Conservation (phyloP, 2,888 invertebrate genomes). For the Cryptosula pallasiana region DNA sequence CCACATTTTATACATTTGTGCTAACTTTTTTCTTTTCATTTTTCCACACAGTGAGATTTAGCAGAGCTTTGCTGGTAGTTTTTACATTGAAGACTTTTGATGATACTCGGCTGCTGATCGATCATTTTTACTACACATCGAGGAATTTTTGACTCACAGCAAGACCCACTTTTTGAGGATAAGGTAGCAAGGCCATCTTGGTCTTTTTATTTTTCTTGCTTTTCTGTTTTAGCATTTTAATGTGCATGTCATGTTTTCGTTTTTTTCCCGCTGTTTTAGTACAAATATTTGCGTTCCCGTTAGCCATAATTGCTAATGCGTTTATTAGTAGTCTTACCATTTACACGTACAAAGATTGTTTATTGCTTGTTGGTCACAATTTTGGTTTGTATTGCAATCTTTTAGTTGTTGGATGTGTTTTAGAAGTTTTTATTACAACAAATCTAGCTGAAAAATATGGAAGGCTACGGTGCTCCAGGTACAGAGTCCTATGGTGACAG, state of each 20-base stretch:
- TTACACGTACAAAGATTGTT: too few relatives aligned
- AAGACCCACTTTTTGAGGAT: not conserved
- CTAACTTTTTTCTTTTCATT: slow-evolving; percentile 18
- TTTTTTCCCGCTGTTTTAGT: too few relatives aligned
- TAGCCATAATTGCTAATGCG: too few relatives aligned
- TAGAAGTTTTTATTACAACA: too few relatives aligned
- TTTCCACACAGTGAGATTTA: not conserved
- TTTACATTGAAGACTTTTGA: slow-evolving; percentile 21
- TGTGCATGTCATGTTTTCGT: not conserved
- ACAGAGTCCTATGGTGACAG: slow-evolving; percentile 12
- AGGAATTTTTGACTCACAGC: slow-evolving; percentile 12
- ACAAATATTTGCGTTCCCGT: too few relatives aligned
- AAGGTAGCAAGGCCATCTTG: slow-evolving; percentile 16
- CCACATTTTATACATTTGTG: not conserved
- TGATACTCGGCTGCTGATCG: slow-evolving; percentile 2
- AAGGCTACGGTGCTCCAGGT: slow-evolving; percentile 5
- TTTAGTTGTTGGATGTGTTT: too few relatives aligned
- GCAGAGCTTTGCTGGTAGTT: slow-evolving; percentile 3
- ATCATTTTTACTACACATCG: not conserved
- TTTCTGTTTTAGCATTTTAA: not conserved
- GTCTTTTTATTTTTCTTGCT: slow-evolving; percentile 17
- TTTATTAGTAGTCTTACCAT: too few relatives aligned
- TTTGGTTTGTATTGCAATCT: too few relatives aligned
- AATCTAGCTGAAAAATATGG: not conserved
- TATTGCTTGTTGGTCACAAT: too few relatives aligned